A percentile compares a stretch with the other conserved stretches of the same genome.
Evolutionary conservation across 2,888 invertebrate species (phyloP).

Genomic region (Cybosia mesomella): DNA sequence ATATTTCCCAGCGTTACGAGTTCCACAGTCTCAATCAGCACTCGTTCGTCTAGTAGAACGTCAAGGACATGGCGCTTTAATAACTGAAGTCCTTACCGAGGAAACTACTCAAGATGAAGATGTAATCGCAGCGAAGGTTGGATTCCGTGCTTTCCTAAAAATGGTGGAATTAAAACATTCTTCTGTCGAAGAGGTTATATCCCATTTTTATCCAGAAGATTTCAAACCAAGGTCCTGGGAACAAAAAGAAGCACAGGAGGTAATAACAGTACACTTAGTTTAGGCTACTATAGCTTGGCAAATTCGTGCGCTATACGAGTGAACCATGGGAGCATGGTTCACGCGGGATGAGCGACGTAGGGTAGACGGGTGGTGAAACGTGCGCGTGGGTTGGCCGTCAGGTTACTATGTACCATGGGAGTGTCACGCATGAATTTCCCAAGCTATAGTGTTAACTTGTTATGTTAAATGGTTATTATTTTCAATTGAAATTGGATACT

Average conservation of each 20-base stretch:
- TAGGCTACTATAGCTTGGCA: too few species aligned
- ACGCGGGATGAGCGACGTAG: too few species aligned
- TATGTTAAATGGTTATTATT: too few species aligned
- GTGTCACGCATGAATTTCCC: too few species aligned
- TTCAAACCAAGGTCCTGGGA: conserved; percentile 94
- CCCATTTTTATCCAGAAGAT: conserved; percentile 94
- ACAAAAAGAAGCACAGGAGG: conserved; percentile 89
- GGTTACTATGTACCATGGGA: too few species aligned
- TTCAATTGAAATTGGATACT: neutral
- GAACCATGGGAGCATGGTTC: too few species aligned
- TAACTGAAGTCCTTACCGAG: conserved; percentile 93
- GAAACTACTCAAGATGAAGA: conserved; percentile 93
- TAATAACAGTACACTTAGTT: conserved; percentile 51
- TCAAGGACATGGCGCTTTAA: conserved; percentile 93
- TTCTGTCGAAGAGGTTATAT: conserved; percentile 94
- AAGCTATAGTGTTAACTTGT: neutral
- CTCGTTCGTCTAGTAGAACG: conserved; percentile 94
- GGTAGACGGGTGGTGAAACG: too few species aligned
- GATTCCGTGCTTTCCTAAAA: conserved; percentile 94
- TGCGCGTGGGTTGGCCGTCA: too few species aligned
- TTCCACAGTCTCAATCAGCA: conserved; percentile 94
- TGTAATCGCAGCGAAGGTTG: conserved; percentile 92
- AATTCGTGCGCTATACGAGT: too few species aligned
- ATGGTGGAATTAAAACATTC: conserved; percentile 94
- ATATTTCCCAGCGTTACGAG: conserved; percentile 92